Evolutionary conservation across 2,113 vertebrate species (phyloP), one percentile per base, ranked within the genome.

Genomic region (Cheilinus undulatus): DNA sequence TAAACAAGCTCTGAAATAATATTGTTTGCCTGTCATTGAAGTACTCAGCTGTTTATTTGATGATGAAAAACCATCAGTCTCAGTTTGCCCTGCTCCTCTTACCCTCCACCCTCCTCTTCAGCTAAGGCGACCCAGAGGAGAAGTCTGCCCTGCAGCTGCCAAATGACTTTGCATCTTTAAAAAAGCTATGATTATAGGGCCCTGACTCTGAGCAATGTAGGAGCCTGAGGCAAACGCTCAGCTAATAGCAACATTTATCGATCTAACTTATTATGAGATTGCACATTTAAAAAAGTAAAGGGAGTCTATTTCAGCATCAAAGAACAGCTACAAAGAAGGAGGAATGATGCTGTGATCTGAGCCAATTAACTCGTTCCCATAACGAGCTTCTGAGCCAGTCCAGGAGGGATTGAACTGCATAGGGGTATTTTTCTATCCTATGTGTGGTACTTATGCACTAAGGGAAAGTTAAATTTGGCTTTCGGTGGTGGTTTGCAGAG

Each of bases 331-430:
- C 34, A 76, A 69, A 78, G 14, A 19, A 9, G 2, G 15, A 23
- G 26, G 57, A 69, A 52, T 7, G 8, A 72, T 49, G 54, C 53
- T 22, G 28, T 24, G 27, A 75, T 82, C 61, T 63, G 53, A 69
- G 56, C 27, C 60, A n/a, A 74, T 80, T 71, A 59, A 64, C 3
- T 20, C 11, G 17, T 24, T 57, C 28, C 60, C 51, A 22, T 65
- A 78, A 74, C 30, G 50, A 75, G 53, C 19, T 57, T 30, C 13
- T 1, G 22, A 62, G 46, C 7, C 15, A 36, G 49, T 63, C 73
- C 43, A 45, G 60, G 50, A 67, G 54, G 71, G 63, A 54, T 76
- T 54, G 40, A 66, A 36, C 34, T 38, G 20, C 68, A 48, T 4
- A 2, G 24, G 36, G 27, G 54, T 61, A 34, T 62, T 62, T 46